phyloP scores from a whole-genome alignment of 2,113 vertebrate genomes.

The Corapipo altera region DNA sequence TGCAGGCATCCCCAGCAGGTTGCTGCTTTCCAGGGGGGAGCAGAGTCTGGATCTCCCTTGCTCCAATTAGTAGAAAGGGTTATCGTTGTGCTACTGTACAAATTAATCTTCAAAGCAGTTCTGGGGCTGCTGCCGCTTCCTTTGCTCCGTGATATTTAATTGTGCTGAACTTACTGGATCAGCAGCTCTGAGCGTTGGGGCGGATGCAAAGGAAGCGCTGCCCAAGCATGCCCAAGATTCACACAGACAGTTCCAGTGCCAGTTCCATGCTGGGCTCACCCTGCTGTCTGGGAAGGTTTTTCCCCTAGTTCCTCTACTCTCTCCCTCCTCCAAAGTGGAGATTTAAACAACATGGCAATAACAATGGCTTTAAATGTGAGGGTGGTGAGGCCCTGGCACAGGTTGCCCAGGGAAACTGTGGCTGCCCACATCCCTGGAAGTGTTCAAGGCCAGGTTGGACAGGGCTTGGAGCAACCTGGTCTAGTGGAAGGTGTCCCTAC shows the following conservation, averaged over 20 bases:
- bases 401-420: background rate
- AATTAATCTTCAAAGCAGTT: background rate
- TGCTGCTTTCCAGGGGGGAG: background rate
- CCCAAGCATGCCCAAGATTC: background rate
- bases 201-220: background rate
- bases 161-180: background rate
- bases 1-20: background rate
- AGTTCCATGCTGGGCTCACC: background rate
- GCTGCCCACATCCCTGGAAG: background rate
- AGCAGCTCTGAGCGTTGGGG: background rate
- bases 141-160: fast-evolving
- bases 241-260: background rate
- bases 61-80: constrained; percentile 13
- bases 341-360: background rate
- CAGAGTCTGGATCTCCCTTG: background rate
- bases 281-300: background rate
- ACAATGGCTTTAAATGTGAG: background rate
- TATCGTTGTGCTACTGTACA: background rate
- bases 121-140: background rate
- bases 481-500: fast-evolving
- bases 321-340: background rate
- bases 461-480: fast-evolving
- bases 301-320: background rate
- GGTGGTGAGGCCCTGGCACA: background rate
- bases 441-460: fast-evolving